These are phyloP conservation scores for Coenobita brevimanus DNA, from an alignment of 1,140 invertebrate genomes.

Conservation along the genomic window DNA sequence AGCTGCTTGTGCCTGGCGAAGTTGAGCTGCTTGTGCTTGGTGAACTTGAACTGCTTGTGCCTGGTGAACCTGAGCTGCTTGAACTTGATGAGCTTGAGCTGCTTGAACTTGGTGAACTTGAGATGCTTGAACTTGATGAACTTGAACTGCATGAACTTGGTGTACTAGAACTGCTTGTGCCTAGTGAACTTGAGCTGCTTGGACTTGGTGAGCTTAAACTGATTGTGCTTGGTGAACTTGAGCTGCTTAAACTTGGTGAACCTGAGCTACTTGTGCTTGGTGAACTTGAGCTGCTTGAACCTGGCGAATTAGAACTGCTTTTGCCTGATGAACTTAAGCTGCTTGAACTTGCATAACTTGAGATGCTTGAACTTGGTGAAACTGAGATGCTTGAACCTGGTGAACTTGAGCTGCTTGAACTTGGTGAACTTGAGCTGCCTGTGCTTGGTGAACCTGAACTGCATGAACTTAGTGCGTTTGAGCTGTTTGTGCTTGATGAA, in stretches of 20 bases:
- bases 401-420: background rate
- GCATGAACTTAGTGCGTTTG: background rate
- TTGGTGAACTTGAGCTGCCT: background rate
- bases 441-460: no score
- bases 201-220: background rate
- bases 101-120: background rate
- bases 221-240: background rate
- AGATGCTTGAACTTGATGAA: constrained; percentile 8
- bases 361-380: no score
- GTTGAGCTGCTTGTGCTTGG: background rate
- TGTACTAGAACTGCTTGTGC: background rate
- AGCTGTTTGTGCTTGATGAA: background rate
- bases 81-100: background rate
- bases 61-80: background rate
- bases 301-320: background rate
- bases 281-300: background rate
- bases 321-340: background rate
- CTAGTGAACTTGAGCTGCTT: background rate
- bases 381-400: no score
- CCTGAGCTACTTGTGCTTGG: background rate
- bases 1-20: background rate
- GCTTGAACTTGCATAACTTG: background rate
- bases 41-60: background rate
- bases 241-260: background rate
- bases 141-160: background rate